Evolutionary conservation across 1,140 invertebrate species (phyloP).

Genomic region (Orius insidiosus): DNA sequence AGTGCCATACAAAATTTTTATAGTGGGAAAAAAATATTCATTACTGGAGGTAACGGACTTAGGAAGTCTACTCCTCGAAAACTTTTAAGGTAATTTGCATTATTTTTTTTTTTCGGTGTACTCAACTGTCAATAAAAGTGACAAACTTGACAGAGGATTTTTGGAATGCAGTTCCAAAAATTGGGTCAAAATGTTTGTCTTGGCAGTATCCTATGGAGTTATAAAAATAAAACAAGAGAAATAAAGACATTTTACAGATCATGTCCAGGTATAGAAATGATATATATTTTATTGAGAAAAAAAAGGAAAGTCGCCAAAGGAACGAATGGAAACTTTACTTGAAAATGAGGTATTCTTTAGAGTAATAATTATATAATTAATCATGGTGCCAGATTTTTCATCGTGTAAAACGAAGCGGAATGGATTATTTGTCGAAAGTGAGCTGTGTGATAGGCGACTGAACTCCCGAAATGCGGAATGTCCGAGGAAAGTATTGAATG

Average conservation of each 20-base stretch:
- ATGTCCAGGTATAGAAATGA: constrained; percentile 48
- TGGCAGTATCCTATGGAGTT: neutral
- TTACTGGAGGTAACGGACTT: constrained; percentile 53
- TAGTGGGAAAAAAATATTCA: constrained; percentile 27
- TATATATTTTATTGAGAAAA: constrained; percentile 69
- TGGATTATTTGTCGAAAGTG: constrained; percentile 39
- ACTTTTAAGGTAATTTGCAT: constrained; percentile 40
- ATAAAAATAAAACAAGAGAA: neutral
- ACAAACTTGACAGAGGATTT: too few species aligned
- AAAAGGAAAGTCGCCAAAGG: constrained; percentile 50
- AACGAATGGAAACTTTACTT: constrained; percentile 44
- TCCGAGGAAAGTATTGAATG: constrained; percentile 34
- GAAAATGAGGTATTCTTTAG: constrained; percentile 31
- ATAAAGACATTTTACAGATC: constrained; percentile 25
- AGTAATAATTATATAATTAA: neutral
- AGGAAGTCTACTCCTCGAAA: constrained; percentile 53
- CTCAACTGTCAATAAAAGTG: too few species aligned
- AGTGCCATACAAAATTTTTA: constrained; percentile 25
- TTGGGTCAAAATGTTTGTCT: too few species aligned
- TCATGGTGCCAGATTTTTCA: constrained; percentile 34
- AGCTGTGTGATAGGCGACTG: constrained; percentile 44
- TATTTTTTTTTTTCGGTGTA: too few species aligned
- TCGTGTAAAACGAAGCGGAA: constrained; percentile 27
- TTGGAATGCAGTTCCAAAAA: too few species aligned
- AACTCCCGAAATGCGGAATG: constrained; percentile 46